A percentile compares a stretch with the other conserved stretches of the same genome.
These are phyloP conservation scores for Drosophila melanosoma DNA, from an alignment of 2,888 invertebrate species.

Conservation along the genomic window DNA sequence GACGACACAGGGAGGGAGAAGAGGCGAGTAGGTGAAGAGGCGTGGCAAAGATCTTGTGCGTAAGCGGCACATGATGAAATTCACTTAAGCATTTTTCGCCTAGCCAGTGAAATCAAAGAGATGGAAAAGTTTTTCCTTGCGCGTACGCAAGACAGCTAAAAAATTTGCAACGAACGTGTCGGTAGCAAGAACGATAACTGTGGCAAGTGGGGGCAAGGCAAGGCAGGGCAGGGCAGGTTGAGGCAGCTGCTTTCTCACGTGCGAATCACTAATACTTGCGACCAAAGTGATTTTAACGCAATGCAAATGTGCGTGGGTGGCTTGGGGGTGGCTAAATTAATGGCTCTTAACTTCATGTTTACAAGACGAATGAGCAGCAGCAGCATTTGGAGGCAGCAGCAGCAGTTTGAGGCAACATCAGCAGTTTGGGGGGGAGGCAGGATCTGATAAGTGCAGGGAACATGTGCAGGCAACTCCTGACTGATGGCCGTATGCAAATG, in stretches of 20 bases:
- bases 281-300: slow-evolving; percentile 75
- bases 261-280: slow-evolving; percentile 58
- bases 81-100: slow-evolving; percentile 69
- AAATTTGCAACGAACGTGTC: slow-evolving; percentile 69
- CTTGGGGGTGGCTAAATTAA: slow-evolving; percentile 66
- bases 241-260: slow-evolving; percentile 26
- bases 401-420: background rate
- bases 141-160: slow-evolving; percentile 42
- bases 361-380: slow-evolving; percentile 72
- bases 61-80: slow-evolving; percentile 69
- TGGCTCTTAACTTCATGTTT: slow-evolving; percentile 78
- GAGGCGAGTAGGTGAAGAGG: background rate
- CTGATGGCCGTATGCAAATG: slow-evolving; percentile 77
- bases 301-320: slow-evolving; percentile 59
- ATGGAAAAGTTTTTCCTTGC: slow-evolving; percentile 55
- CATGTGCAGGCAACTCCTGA: slow-evolving; percentile 47
- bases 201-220: too few relatives aligned
- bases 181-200: slow-evolving; percentile 16
- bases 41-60: slow-evolving; percentile 24
- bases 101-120: slow-evolving; percentile 62
- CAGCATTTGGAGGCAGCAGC: slow-evolving; percentile 1
- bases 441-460: background rate
- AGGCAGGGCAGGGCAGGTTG: background rate
- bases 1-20: too few relatives aligned
- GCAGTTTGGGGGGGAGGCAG: background rate